Evolutionary conservation across 1,140 invertebrate species (phyloP), one percentile per base, ranked within the genome.

Genomic region (Halesus radiatus): DNA sequence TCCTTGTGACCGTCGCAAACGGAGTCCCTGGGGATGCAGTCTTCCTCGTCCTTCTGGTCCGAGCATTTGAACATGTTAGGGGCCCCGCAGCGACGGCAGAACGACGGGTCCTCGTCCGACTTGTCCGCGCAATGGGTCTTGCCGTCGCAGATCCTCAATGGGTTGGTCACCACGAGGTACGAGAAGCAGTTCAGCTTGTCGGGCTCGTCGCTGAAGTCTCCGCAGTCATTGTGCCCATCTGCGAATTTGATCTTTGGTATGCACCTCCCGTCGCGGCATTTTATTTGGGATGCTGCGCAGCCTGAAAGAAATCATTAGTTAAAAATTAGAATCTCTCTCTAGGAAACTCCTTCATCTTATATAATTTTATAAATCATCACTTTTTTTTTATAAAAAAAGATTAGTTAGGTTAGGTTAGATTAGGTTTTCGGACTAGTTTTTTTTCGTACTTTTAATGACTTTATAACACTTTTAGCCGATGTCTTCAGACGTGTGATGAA

Each of bases 61-160:
- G 50, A 58, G 37, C 80, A 89, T 85, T 84, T 86, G 62, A 84
- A 87, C 56, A 80, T 84, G 37, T 52, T 84, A 80, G 86, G 22
- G n/a, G 20, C 86, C n/a, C 87, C 85, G 16, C 88, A 91, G 85
- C 94, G 95, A 18, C 88, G 87, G 83, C 95, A 96, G 5, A 90
- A 86, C 45, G 88, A 85, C 0, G 91, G 91, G 78, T 92, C 90
- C 87, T 97, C 96, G 85, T 97, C 96, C 32, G 91, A 92, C 84
- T 94, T 93, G 85, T 97, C 96, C 58, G 90, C 88, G 85, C 96
- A 98, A 85, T 97, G 93, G 26, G 94, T 88, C 5, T 93, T 89
- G 8, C 95, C 94, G 86, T 97, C 94, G 85, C 96, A 97, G 32
- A 96, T 87, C 76, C 91, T 91, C 4, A 90, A 87, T 8, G 93